Base-by-base conservation (phyloP, 2,888 invertebrate species). In the Ferrisia virgata region DNA sequence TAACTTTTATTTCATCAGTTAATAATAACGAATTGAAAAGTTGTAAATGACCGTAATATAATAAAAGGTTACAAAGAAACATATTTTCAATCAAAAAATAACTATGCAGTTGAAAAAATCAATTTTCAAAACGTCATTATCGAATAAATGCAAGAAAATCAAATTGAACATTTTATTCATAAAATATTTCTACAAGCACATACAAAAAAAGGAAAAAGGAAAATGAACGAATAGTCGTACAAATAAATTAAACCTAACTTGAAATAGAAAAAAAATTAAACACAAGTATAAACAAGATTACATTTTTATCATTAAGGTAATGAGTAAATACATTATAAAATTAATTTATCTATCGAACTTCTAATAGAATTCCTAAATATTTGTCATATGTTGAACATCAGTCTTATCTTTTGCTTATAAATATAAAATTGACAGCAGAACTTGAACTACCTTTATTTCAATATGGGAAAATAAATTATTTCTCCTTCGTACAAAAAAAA, bases 361-460 rank as follows among this genome's bases (percentile, higher is more conserved):
- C 18, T 36, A n/a, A 36, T 22, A 76, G 18, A 76, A 76, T 36
- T 76, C 11, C 72, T 76, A 36, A 9, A 9, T 22, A 76, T 76
- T 72, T 36, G 36, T 76, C 72, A 36, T 76, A 36, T 36, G 31
- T 76, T 76, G 36, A 76, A 76, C 33, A 76, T 76, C 72, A 76
- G 72, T 76, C 72, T 76, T 76, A 76, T 76, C 36, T 76, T 76
- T 76, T 36, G 36, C 72, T 76, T 76, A 76, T 15, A 76, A 76
- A 76, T 18, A 76, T 76, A 76, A 8, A 53, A 76, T 76, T 36
- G 72, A 76, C 72, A 22, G 36, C 1, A 36, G 36, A 18, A 76
- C 8, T 76, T 22, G 53, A 53, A 53, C 22, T 18, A 22, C 18
- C 9, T 33, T 8, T 22, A 33, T 72, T 72, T 72, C 33, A 72